Evolutionary conservation across 2,888 invertebrate genomes (phyloP).

Genomic region (Himalopsyche tibetana): DNA sequence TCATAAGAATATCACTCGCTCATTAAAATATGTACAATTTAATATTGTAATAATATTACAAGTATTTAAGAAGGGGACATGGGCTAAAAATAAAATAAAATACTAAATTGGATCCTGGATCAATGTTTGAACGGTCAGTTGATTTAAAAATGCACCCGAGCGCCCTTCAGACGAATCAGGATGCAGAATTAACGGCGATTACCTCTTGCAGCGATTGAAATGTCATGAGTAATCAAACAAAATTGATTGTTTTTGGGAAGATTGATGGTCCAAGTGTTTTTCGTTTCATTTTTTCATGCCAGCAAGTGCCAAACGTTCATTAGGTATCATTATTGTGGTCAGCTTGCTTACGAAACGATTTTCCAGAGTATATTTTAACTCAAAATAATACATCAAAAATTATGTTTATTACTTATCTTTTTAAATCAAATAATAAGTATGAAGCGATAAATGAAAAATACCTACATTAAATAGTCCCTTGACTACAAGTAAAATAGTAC

Average conservation of each 20-base stretch:
- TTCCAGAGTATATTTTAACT: not conserved
- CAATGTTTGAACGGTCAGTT: not conserved
- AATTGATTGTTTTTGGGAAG: conserved; percentile 49
- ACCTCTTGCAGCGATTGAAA: conserved; percentile 40
- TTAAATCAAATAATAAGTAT: too few species aligned
- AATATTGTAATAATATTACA: too few species aligned
- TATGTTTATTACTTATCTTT: too few species aligned
- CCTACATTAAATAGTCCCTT: too few species aligned
- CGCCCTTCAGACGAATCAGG: conserved; percentile 33
- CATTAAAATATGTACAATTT: too few species aligned
- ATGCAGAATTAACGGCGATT: conserved; percentile 36
- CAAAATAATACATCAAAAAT: too few species aligned
- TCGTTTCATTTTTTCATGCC: not conserved
- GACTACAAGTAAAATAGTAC: too few species aligned
- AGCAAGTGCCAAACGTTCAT: conserved; percentile 20
- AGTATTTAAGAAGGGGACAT: too few species aligned
- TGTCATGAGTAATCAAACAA: conserved; percentile 47
- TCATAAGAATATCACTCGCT: too few species aligned
- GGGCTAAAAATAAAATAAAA: not conserved
- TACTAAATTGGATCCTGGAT: not conserved
- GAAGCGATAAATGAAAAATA: too few species aligned
- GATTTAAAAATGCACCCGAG: conserved; percentile 38
- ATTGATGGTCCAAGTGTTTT: conserved; percentile 43
- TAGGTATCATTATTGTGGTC: conserved; percentile 1
- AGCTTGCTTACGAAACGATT: not conserved